Base-by-base conservation (phyloP, 2,888 invertebrate genomes). In the Drosophila kambysellisi region DNA sequence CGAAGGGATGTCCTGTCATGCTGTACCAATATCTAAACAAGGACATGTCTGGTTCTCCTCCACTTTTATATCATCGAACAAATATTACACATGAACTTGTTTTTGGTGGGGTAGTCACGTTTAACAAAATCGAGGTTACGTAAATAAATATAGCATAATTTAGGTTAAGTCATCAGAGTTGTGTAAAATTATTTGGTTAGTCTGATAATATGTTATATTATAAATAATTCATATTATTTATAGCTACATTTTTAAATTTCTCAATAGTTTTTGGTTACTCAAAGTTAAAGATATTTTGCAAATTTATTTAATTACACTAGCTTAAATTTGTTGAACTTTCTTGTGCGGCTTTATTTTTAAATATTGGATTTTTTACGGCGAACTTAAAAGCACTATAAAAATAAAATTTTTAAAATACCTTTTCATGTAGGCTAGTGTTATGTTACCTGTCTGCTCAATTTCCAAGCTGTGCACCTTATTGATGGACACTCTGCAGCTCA, bases 401-500 rank as follows among this genome's bases (percentile, higher is more conserved):
- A 43, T 7, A 25, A 25, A 25, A 25, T 12, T 8, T 25, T 15
- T 0, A 4, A 15, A 1, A 8, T 15, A 2, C 11, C 9, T 2
- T 7, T 52, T 33, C 8, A 7, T 41, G 41, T 9, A 1, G 41
- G 5, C 41, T 32, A 15, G 15, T 57, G 8, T 30, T 41, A 11
- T 48, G 57, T 29, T 48, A 29, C 32, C 52, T 76, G 75, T 63
- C 78, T 70, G 48, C 63, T 59, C 56, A 20, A 58, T 63, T 68
- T 67, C 37, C 46, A 37, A 54, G 56, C 51, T 53, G 25, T 29
- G 51, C 53, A 39, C 35, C 65, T 52, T 60, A 73, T 73, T 82
- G 81, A 85, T 76, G 61, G 79, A 69, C 64, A 67, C 61, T 53
- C 64, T 56, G 50, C 50, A 54, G 58, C 70, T 79, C 81, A 82